Conservation (phyloP, 2,888 invertebrate species). For the Lissonota sp. region DNA sequence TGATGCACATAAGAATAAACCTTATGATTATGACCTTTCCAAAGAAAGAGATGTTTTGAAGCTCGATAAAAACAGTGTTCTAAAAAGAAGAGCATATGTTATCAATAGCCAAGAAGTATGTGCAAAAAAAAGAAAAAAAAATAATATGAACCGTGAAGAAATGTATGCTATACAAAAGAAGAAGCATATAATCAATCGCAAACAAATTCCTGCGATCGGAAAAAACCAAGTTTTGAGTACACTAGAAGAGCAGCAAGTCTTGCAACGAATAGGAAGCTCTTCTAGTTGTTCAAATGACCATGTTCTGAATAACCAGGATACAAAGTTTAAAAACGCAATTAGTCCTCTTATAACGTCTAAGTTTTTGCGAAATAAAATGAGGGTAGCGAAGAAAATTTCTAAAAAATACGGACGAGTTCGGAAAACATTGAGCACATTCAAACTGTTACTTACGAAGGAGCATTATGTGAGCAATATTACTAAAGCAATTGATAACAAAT, state of each 20-base stretch:
- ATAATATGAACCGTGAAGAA: neutral
- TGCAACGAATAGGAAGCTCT: neutral
- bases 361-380: neutral
- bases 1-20: neutral
- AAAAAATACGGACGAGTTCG: conserved; percentile 9
- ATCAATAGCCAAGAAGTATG: neutral
- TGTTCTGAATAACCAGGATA: neutral
- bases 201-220: neutral
- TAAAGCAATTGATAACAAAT: neutral
- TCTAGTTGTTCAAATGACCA: neutral
- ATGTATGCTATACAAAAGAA: neutral
- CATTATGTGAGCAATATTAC: conserved; percentile 3
- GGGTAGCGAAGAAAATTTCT: conserved; percentile 2
- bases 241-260: neutral
- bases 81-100: neutral
- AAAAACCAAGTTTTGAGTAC: neutral
- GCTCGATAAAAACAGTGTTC: neutral
- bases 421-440: neutral
- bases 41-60: no score
- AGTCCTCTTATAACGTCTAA: neutral
- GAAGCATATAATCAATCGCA: neutral
- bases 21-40: no score
- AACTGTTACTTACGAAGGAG: conserved; percentile 14
- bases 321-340: neutral
- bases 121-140: neutral